Evolutionary conservation across 1,140 invertebrate genomes (phyloP).

Genomic region (Hyles euphorbiae): DNA sequence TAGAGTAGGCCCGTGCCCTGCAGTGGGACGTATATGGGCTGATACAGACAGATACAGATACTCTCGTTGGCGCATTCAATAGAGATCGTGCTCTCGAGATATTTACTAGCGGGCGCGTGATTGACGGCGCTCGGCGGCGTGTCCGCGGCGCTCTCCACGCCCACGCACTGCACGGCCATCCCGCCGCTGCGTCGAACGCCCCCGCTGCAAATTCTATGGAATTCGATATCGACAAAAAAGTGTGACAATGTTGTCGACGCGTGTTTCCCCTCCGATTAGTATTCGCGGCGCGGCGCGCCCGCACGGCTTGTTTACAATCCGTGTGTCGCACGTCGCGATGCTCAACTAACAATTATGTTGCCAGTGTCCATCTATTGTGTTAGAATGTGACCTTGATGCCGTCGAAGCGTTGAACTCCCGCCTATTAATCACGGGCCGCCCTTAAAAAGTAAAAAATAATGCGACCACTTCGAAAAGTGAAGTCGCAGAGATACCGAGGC

Average conservation of each 20-base stretch:
- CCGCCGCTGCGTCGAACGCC: too few species aligned
- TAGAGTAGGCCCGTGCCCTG: too few species aligned
- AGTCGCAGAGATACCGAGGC: slow-evolving; percentile 42
- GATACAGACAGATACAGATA: too few species aligned
- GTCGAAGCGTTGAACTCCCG: slow-evolving; percentile 33
- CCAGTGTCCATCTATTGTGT: slow-evolving; percentile 23
- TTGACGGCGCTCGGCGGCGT: slow-evolving; percentile 25
- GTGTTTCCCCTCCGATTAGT: slow-evolving; percentile 51
- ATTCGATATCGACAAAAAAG: slow-evolving; percentile 38
- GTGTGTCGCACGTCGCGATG: slow-evolving; percentile 27
- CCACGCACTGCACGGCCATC: too few species aligned
- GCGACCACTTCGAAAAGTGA: slow-evolving; percentile 32
- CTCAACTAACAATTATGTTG: slow-evolving; percentile 28
- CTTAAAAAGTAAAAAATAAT: slow-evolving; percentile 34
- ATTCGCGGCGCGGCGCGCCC: slow-evolving; percentile 32
- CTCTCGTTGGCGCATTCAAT: slow-evolving; percentile 39
- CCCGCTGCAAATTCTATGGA: slow-evolving; percentile 14
- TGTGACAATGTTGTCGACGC: slow-evolving; percentile 34
- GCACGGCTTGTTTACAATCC: slow-evolving; percentile 38
- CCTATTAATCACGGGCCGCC: slow-evolving; percentile 33
- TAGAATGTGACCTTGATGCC: slow-evolving; percentile 37
- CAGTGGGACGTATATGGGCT: too few species aligned
- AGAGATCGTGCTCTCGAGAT: slow-evolving; percentile 31
- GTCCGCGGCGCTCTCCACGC: too few species aligned
- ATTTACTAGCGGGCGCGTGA: slow-evolving; percentile 34